These are phyloP conservation scores for Tinea trinotella DNA, from an alignment of 2,888 invertebrate species.

Conservation along the genomic window DNA sequence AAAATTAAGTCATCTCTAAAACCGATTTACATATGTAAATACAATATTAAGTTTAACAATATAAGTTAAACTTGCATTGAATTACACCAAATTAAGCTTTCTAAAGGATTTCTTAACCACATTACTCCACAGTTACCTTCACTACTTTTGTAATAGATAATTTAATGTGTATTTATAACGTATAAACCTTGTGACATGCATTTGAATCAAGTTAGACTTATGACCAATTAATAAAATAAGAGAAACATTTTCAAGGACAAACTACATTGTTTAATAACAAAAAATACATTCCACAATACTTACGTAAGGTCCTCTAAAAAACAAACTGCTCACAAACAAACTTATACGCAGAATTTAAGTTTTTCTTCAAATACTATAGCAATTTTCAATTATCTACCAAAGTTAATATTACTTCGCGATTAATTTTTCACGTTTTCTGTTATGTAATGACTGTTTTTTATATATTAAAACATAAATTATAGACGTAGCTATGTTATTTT, in stretches of 20 bases:
- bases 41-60: too few species aligned
- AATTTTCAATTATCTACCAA: background rate
- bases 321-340: slow-evolving; percentile 41
- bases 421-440: background rate
- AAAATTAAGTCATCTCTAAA: too few species aligned
- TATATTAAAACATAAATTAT: background rate
- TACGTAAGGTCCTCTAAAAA: slow-evolving; percentile 56
- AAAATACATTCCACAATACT: slow-evolving; percentile 36
- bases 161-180: slow-evolving; percentile 7
- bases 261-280: slow-evolving; percentile 8
- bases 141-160: background rate
- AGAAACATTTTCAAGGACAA: slow-evolving; percentile 2
- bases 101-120: background rate
- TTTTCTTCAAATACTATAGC: background rate
- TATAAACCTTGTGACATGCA: background rate
- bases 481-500: background rate
- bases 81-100: background rate
- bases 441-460: background rate
- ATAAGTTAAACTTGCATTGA: too few species aligned
- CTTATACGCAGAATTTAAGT: slow-evolving; percentile 45
- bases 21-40: too few species aligned
- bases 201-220: background rate
- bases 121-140: background rate
- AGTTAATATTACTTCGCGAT: background rate
- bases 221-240: background rate